A percentile compares a stretch with the other conserved stretches of the same genome.
These are phyloP conservation scores for Nematostella vectensis DNA, from an alignment of 92 coral and sea anemone species.

Conservation along the genomic window DNA sequence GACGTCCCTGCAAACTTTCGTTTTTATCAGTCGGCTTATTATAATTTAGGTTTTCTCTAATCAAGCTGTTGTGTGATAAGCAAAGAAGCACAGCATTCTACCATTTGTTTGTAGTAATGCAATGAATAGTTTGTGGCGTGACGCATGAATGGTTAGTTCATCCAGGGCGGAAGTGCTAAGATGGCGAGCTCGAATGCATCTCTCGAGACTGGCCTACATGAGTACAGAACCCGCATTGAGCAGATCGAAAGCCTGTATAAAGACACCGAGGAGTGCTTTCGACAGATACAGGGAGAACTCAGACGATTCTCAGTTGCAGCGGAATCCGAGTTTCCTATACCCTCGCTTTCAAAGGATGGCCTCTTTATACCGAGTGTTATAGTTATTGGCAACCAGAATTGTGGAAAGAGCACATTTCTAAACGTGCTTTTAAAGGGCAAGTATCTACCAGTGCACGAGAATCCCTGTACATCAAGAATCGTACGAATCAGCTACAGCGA, in stretches of 20 bases:
- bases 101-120: too few species aligned
- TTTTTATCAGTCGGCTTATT: too few species aligned
- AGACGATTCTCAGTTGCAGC: slow-evolving; percentile 12
- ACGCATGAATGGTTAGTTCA: too few species aligned
- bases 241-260: slow-evolving; percentile 18
- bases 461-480: slow-evolving; percentile 48
- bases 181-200: slow-evolving; percentile 7
- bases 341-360: too few species aligned
- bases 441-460: slow-evolving; percentile 37
- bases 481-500: slow-evolving; percentile 36
- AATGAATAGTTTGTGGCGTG: too few species aligned
- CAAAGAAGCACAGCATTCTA: too few species aligned
- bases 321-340: neutral
- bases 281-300: slow-evolving; percentile 21
- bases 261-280: slow-evolving; percentile 27
- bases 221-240: slow-evolving; percentile 25
- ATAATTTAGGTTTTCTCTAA: too few species aligned
- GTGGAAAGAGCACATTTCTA: slow-evolving; percentile 47
- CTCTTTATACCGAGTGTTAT: slow-evolving; percentile 31
- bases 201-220: slow-evolving; percentile 22
- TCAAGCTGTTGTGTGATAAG: too few species aligned
- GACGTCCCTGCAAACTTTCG: too few species aligned
- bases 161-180: too few species aligned
- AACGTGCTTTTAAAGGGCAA: slow-evolving; percentile 29
- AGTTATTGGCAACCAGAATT: slow-evolving; percentile 48